Evolutionary conservation across 2,797 vertebrate genomes (phyloP), one percentile per base, ranked within the genome.

Genomic region (Anabacerthia variegaticeps): DNA sequence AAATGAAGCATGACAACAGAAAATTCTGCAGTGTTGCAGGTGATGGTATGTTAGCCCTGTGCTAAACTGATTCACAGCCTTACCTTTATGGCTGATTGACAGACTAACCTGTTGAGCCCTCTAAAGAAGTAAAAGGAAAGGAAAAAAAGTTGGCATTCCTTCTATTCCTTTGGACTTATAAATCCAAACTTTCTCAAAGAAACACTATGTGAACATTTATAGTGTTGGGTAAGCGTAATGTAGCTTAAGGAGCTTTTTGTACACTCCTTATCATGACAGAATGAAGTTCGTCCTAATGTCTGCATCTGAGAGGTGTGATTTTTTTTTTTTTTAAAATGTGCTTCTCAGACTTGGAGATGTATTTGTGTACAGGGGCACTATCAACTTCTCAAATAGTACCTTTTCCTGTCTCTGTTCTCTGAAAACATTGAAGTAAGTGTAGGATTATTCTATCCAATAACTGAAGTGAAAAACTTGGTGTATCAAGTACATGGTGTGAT

Each of bases 201-300:
- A 82, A 44, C 2, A 5, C 5, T 10, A 4, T 2, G 0, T 32
- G 26, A 37, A 49, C 0, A 0, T 72, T 94, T 80, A 23, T 12
- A 9, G 7, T 19, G 16, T 18, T 9, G 65, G 26, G 5, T 24
- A 58, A 39, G 26, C 36, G 19, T 66, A 59, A 65, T 2, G 2
- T 27, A 79, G 8, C 16, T 79, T 36, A 28, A 14, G 23, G 69
- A 74, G 20, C 14, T 80, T 66, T 85, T 82, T 56, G 21, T 48
- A 24, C 2, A 0, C 20, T 80, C 79, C 11, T 7, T 48, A 0
- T 56, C 1, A 3, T n/a, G 59, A 30, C 27, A 88, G 34, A 73
- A 61, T 32, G 52, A 83, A 49, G 7, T 46, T 90, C 26, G 27
- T 56, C 28, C 27, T 78, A 23, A 12, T 23, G 15, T 61, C 22